These are phyloP conservation scores for Marmota monax DNA, from an alignment of 2,113 vertebrate species.

Conservation along the genomic window DNA sequence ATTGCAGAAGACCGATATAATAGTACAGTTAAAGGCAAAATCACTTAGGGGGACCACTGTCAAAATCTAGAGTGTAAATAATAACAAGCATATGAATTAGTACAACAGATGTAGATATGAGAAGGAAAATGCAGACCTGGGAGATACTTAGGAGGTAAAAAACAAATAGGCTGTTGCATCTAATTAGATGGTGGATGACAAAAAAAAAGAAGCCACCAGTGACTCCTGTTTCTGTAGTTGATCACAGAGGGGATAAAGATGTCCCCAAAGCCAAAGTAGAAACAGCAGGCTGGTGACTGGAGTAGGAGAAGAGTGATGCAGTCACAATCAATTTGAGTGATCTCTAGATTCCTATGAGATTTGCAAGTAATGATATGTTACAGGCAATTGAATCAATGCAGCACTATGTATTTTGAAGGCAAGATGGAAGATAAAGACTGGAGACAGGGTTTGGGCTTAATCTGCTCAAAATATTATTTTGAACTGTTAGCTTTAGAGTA, in stretches of 20 bases:
- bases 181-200: background rate
- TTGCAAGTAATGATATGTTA: background rate
- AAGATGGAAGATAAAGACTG: background rate
- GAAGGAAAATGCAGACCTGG: background rate
- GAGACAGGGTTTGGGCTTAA: background rate
- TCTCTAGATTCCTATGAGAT: background rate
- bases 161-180: background rate
- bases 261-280: background rate
- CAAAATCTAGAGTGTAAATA: background rate
- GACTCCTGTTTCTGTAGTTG: background rate
- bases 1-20: background rate
- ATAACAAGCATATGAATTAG: background rate
- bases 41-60: background rate
- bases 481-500: background rate
- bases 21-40: background rate
- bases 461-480: background rate
- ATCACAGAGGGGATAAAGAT: background rate
- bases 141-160: background rate
- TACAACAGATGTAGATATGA: background rate
- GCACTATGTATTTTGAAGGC: background rate
- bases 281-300: background rate
- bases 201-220: background rate
- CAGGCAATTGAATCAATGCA: background rate
- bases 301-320: background rate
- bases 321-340: too few species aligned